phyloP scores from a whole-genome alignment of 2,797 vertebrate species.

The Sebastes jordani region DNA sequence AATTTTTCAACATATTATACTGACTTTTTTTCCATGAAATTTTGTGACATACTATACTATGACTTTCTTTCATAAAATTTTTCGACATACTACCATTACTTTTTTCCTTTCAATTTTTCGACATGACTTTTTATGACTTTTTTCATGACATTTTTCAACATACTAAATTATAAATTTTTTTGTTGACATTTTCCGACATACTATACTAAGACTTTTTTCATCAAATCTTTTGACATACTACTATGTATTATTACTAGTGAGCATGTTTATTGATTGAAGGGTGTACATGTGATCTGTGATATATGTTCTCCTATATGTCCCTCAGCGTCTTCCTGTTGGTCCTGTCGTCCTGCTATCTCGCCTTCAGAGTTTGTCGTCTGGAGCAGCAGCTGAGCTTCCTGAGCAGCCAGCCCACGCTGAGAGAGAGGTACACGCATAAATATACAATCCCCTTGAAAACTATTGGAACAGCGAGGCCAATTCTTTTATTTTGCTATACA shows the following conservation, averaged over 20 bases:
- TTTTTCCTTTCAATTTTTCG: too few species aligned
- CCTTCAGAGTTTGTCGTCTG: slow-evolving; percentile 89
- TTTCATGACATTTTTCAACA: neutral
- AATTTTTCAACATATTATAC: too few species aligned
- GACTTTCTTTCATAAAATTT: too few species aligned
- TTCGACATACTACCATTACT: neutral
- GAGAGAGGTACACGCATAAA: slow-evolving; percentile 74
- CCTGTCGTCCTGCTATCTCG: slow-evolving; percentile 89
- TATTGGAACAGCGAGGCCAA: too few species aligned
- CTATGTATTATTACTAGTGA: neutral
- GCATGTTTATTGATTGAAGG: neutral
- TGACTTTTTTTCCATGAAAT: too few species aligned
- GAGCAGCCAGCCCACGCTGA: slow-evolving; percentile 68
- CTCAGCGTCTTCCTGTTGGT: slow-evolving; percentile 88
- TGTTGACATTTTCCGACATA: too few species aligned
- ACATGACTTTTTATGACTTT: neutral
- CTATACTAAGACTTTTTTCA: too few species aligned
- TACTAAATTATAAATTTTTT: neutral
- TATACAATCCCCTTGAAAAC: too few species aligned
- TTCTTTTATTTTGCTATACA: too few species aligned
- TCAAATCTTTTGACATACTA: too few species aligned
- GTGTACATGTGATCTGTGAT: neutral
- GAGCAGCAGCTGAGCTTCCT: slow-evolving; percentile 89
- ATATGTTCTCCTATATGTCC: neutral
- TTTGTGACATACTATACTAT: too few species aligned